These are phyloP conservation scores for Ictidomys tridecemlineatus DNA, from an alignment of 2,113 vertebrate species.

Conservation along the genomic window DNA sequence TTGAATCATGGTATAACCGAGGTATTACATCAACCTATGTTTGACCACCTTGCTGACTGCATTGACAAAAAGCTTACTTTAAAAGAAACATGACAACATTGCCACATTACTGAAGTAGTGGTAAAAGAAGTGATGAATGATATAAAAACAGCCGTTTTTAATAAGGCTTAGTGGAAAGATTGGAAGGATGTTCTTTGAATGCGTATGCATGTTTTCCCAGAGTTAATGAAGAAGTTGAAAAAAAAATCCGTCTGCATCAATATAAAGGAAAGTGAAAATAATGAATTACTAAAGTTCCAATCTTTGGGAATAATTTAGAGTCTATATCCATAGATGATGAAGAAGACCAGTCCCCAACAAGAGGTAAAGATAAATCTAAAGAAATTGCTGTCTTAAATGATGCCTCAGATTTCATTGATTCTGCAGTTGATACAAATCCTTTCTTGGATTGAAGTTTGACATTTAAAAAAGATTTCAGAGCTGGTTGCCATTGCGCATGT, in stretches of 20 bases:
- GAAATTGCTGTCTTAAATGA: not conserved
- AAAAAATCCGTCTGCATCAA: not conserved
- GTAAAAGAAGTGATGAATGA: not conserved
- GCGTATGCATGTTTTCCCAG: slow-evolving; percentile 4
- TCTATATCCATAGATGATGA: not conserved
- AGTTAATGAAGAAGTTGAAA: not conserved
- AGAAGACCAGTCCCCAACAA: not conserved
- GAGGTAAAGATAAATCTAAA: slow-evolving; percentile 34
- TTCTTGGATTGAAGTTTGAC: not conserved
- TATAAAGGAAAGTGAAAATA: slow-evolving; percentile 19
- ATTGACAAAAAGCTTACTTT: not conserved
- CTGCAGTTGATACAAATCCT: not conserved
- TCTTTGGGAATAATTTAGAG: not conserved
- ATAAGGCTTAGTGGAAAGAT: slow-evolving; percentile 43
- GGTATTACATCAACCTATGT: not conserved
- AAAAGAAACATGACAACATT: not conserved
- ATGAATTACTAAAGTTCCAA: slow-evolving; percentile 26
- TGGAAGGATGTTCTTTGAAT: not conserved
- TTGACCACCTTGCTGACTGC: slow-evolving; percentile 35
- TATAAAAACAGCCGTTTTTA: not conserved
- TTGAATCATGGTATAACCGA: slow-evolving; percentile 19
- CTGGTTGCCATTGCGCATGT: no score
- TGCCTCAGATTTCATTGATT: not conserved
- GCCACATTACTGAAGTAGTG: not conserved
- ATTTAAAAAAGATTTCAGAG: slow-evolving; percentile 19